A percentile compares a stretch with the other conserved stretches of the same genome.
phyloP scores from a whole-genome alignment of 2,888 invertebrate species.

The Crocallis elinguaria region DNA sequence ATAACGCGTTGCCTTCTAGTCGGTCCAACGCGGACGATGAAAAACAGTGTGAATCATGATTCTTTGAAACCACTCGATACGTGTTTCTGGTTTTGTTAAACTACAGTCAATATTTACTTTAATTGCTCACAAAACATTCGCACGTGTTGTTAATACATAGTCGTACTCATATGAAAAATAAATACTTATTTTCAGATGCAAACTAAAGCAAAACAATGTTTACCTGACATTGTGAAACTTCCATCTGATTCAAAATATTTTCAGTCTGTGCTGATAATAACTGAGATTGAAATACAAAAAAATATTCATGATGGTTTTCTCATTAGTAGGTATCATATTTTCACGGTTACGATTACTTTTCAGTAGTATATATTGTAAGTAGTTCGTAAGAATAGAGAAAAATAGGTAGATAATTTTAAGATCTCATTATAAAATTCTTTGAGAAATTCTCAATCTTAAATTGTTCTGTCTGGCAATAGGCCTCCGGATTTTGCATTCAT shows the following conservation, averaged over 20 bases:
- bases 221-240: not conserved
- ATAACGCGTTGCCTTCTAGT: conserved; percentile 65
- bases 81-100: conserved; percentile 59
- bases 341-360: no score
- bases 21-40: conserved; percentile 52
- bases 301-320: no score
- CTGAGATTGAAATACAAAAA: no score
- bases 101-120: conserved; percentile 63
- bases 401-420: no score
- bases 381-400: no score
- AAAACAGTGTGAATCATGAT: conserved; percentile 75
- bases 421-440: no score
- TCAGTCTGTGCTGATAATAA: no score
- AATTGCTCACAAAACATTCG: conserved; percentile 47
- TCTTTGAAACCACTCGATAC: conserved; percentile 68
- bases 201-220: not conserved
- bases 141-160: conserved; percentile 29
- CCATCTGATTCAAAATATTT: not conserved
- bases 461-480: no score
- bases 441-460: no score
- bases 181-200: conserved; percentile 5
- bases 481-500: no score
- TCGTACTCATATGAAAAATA: conserved; percentile 8
- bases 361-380: no score
- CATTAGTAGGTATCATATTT: no score